Base-by-base conservation (phyloP, 2,888 invertebrate genomes). In the Hybos culiciformis region DNA sequence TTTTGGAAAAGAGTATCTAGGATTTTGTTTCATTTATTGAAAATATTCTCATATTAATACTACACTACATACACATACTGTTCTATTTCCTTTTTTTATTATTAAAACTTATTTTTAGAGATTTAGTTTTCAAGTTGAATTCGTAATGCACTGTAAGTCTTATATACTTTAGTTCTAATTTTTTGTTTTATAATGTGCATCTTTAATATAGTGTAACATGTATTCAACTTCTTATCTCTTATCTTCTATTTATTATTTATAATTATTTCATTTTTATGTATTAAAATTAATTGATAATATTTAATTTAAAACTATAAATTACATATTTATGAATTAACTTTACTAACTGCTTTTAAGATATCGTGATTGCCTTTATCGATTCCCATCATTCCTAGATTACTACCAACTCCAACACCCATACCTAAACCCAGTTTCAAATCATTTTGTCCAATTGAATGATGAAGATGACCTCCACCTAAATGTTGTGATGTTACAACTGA, bases 321-420 rank as follows among this genome's bases (percentile, higher is more conserved):
- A 45, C 46, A 44, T 48, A 58, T 61, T 67, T 67, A 67, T 57
- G 67, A 62, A 54, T 66, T 66, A 41, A 67, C 66, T 60, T 67
- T 67, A 61, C 66, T 67, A 52, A 66, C 67, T 43, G 65, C 65
- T 54, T 67, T 66, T 44, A 66, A 57, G 48, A 66, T 57, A 55
- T 66, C 65, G 46, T 66, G 65, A 56, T 65, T 66, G 53, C 57
- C 61, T 51, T 67, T 67, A 40, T 67, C 67, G 45, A 67, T 56
- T 44, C 67, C 66, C 67, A 67, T 67, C 67, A 67, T 67, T 42
- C 66, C 64, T 56, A 67, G 55, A 53, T 65, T 64, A 42, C 63
- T 61, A 37, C 64, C 60, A n/a, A 66, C 55, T 3, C 64, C 63
- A 9, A 56, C 54, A 20, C 53, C 50, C 66, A 67, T 65, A 39